Conservation (phyloP, 2,113 vertebrate species). For the Porphyrio hochstetteri region DNA sequence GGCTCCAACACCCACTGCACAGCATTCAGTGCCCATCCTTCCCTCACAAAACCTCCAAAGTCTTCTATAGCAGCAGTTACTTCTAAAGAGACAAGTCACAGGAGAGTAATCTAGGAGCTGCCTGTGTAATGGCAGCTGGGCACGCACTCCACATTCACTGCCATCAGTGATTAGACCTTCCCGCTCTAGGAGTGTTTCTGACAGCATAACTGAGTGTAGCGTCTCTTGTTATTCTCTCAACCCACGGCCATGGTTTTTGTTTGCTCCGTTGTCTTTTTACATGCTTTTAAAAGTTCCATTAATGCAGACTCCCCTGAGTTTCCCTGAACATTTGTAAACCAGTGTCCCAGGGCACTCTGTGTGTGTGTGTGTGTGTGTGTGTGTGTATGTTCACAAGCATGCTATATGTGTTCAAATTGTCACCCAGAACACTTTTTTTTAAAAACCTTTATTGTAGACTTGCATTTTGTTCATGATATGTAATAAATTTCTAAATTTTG, state of each 20-base stretch:
- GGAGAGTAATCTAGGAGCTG: background rate
- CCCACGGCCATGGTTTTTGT: background rate
- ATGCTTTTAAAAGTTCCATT: background rate
- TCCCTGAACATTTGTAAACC: background rate
- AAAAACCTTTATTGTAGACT: background rate
- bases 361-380: background rate
- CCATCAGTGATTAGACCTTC: accelerated
- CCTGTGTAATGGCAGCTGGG: background rate
- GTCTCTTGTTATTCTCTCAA: background rate
- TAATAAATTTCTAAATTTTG: background rate
- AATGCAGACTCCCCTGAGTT: background rate
- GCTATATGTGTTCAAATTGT: background rate
- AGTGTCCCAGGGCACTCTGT: accelerated
- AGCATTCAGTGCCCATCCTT: background rate
- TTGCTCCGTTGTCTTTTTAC: background rate
- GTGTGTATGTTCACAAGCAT: too few relatives aligned
- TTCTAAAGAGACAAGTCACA: background rate
- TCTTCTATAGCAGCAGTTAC: background rate
- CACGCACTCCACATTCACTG: accelerated
- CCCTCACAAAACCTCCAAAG: background rate
- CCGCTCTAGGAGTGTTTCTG: accelerated
- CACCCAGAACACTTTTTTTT: background rate
- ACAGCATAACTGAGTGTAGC: background rate
- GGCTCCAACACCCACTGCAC: accelerated
- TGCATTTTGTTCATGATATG: background rate